Evolutionary conservation across 2,797 vertebrate species (phyloP).

Genomic region (Halcyon chelicuti): DNA sequence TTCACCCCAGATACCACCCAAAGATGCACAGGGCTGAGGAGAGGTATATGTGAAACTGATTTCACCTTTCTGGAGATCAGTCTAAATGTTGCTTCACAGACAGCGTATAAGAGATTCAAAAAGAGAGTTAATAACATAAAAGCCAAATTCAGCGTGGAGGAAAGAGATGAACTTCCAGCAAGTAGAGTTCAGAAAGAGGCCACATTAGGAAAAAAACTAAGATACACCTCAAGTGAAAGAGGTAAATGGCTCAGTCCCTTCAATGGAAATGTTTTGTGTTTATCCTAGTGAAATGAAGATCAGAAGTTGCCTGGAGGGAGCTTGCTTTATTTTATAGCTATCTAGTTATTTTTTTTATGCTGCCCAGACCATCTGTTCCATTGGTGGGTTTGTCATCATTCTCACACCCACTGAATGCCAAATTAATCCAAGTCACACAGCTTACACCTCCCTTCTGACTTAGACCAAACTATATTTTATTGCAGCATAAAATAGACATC

Average conservation of each 20-base stretch:
- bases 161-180: neutral
- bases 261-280: neutral
- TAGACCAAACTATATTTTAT: conserved; percentile 58
- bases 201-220: neutral
- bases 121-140: neutral
- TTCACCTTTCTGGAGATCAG: neutral
- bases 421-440: conserved; percentile 69
- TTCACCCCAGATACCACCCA: neutral
- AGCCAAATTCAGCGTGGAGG: neutral
- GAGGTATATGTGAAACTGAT: neutral
- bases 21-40: neutral
- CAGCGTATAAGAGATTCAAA: neutral
- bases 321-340: conserved; percentile 49
- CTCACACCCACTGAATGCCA: conserved; percentile 66
- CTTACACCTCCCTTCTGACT: conserved; percentile 57
- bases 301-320: neutral
- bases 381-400: conserved; percentile 59
- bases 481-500: conserved; percentile 12
- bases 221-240: neutral
- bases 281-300: neutral
- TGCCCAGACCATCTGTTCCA: conserved; percentile 67
- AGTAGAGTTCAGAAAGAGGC: neutral
- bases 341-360: conserved; percentile 56
- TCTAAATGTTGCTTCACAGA: neutral
- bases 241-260: neutral